Evolutionary conservation across 1,140 invertebrate species (phyloP).

Genomic region (Sinonovacula constricta): DNA sequence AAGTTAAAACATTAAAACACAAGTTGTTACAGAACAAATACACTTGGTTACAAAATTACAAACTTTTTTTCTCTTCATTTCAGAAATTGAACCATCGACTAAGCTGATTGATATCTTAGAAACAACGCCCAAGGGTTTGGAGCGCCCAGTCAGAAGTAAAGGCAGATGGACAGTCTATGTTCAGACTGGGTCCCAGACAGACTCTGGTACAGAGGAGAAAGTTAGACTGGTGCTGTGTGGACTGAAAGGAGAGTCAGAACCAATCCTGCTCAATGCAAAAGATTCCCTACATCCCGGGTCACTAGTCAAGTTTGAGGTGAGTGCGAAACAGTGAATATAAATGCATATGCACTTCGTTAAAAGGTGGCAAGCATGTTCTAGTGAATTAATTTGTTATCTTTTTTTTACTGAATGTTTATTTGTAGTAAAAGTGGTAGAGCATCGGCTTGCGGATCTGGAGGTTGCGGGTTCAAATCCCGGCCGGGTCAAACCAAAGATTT

Average conservation of each 20-base stretch:
- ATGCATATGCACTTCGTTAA: too few relatives aligned
- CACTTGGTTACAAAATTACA: background rate
- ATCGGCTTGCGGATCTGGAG: too few relatives aligned
- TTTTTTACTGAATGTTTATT: too few relatives aligned
- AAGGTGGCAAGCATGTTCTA: too few relatives aligned
- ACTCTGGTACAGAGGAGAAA: constrained; percentile 59
- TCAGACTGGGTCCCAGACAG: constrained; percentile 56
- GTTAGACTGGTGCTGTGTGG: constrained; percentile 66
- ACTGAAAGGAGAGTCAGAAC: constrained; percentile 58
- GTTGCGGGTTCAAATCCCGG: too few relatives aligned
- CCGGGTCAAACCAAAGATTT: too few relatives aligned
- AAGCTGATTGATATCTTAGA: constrained; percentile 38
- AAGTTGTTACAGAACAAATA: too few relatives aligned
- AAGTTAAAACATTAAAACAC: too few relatives aligned
- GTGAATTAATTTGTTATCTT: too few relatives aligned
- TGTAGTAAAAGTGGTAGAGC: too few relatives aligned
- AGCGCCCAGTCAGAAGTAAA: constrained; percentile 43
- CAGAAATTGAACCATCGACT: constrained; percentile 41
- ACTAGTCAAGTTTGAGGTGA: constrained; percentile 56
- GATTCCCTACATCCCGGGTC: constrained; percentile 63
- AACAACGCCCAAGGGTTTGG: constrained; percentile 34
- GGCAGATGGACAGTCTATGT: constrained; percentile 58
- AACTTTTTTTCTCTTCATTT: background rate
- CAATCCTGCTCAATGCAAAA: constrained; percentile 61
- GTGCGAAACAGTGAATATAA: too few relatives aligned